Evolutionary conservation across 1,140 invertebrate genomes (phyloP).

Genomic region (Hyles vespertilio): DNA sequence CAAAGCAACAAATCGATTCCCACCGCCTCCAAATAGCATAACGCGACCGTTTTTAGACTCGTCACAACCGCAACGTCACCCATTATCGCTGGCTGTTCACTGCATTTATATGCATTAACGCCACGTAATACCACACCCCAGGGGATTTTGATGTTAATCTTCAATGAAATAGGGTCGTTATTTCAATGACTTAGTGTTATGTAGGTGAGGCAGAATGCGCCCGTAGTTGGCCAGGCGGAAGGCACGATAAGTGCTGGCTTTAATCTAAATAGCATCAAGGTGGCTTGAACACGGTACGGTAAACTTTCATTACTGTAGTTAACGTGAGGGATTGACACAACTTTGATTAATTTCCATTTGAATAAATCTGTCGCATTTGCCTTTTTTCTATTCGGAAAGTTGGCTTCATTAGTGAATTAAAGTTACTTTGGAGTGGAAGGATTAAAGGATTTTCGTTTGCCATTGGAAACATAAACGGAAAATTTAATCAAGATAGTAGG

Average conservation of each 20-base stretch:
- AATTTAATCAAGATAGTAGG: too few species aligned
- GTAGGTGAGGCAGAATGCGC: slow-evolving; percentile 30
- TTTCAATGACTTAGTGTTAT: slow-evolving; percentile 29
- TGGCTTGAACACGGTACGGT: slow-evolving; percentile 23
- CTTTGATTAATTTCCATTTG: not conserved
- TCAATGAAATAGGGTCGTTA: slow-evolving; percentile 36
- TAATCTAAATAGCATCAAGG: slow-evolving; percentile 65
- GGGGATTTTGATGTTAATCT: slow-evolving; percentile 28
- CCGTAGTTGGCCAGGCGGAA: slow-evolving; percentile 53
- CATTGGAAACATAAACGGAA: too few species aligned
- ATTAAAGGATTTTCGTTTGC: too few species aligned
- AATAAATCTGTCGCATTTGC: not conserved
- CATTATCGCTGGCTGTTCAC: slow-evolving; percentile 52
- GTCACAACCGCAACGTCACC: slow-evolving; percentile 42
- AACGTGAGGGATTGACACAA: slow-evolving; percentile 6
- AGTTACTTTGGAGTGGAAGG: too few species aligned
- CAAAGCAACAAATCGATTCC: slow-evolving; percentile 30
- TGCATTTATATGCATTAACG: slow-evolving; percentile 62
- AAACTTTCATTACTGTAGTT: slow-evolving; percentile 15
- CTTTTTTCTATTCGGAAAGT: not conserved
- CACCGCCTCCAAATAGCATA: slow-evolving; percentile 22
- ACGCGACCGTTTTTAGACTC: slow-evolving; percentile 43
- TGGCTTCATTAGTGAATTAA: too few species aligned
- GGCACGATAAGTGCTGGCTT: slow-evolving; percentile 56
- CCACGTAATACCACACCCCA: slow-evolving; percentile 15